phyloP scores from a whole-genome alignment of 2,888 invertebrate species.

The Noctua pronuba region DNA sequence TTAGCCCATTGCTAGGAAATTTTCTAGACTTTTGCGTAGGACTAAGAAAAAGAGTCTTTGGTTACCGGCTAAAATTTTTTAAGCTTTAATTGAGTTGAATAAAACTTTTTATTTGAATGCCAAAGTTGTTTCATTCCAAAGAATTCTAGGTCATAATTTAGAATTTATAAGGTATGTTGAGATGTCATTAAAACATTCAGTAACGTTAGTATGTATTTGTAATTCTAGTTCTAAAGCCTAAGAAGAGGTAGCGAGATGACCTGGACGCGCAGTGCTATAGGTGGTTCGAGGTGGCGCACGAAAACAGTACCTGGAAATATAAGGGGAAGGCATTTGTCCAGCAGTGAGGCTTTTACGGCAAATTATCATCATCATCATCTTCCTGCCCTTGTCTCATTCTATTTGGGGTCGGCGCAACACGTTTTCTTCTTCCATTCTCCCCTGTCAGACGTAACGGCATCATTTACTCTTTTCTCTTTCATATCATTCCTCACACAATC shows the following conservation, averaged over 20 bases:
- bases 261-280: not conserved
- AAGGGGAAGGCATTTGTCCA: not conserved
- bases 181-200: not conserved
- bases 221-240: not conserved
- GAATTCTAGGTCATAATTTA: not conserved
- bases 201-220: not conserved
- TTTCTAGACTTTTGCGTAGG: not conserved
- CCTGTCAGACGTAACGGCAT: too few relatives aligned
- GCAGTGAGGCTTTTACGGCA: not conserved
- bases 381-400: too few relatives aligned
- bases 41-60: not conserved
- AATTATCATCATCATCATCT: too few relatives aligned
- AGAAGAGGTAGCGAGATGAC: not conserved
- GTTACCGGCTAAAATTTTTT: not conserved
- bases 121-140: not conserved
- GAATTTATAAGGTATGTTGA: not conserved
- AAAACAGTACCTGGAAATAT: not conserved
- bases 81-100: not conserved
- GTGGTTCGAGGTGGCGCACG: too few relatives aligned
- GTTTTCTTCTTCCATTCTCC: too few relatives aligned
- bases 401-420: too few relatives aligned
- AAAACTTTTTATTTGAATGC: not conserved
- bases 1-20: not conserved
- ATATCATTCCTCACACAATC: too few relatives aligned
- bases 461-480: too few relatives aligned